Conservation (phyloP, 1,140 invertebrate species). For the Drosophila virilis region DNA sequence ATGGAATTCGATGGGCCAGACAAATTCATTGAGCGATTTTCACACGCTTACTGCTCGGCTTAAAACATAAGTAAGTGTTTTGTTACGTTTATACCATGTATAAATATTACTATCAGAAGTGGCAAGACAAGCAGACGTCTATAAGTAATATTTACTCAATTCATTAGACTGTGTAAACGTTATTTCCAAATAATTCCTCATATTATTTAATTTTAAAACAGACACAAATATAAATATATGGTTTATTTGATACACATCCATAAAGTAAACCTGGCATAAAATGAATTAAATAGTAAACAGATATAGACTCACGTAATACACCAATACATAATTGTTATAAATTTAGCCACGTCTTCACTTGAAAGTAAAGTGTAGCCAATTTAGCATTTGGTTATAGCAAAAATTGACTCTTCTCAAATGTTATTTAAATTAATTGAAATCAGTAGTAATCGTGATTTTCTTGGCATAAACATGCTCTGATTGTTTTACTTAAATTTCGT, state of each 20-base stretch:
- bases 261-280: no score
- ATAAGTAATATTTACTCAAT: no score
- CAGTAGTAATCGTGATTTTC: not conserved
- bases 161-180: no score
- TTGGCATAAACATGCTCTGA: conserved; percentile 25
- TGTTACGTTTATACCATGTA: conserved; percentile 4
- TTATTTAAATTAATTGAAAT: not conserved
- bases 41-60: conserved; percentile 59
- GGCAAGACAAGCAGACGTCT: no score
- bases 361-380: not conserved
- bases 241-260: no score
- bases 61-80: not conserved
- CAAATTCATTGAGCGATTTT: conserved; percentile 54
- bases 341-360: not conserved
- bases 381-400: not conserved
- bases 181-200: no score
- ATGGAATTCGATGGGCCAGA: conserved; percentile 33
- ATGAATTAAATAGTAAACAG: not conserved
- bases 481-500: not conserved
- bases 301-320: not conserved
- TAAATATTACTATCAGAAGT: not conserved
- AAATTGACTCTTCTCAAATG: not conserved
- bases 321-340: not conserved
- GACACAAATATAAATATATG: no score
- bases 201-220: no score